A percentile compares a stretch with the other conserved stretches of the same genome.
Conservation (phyloP, 2,888 invertebrate species). For the Unio pictorum region DNA sequence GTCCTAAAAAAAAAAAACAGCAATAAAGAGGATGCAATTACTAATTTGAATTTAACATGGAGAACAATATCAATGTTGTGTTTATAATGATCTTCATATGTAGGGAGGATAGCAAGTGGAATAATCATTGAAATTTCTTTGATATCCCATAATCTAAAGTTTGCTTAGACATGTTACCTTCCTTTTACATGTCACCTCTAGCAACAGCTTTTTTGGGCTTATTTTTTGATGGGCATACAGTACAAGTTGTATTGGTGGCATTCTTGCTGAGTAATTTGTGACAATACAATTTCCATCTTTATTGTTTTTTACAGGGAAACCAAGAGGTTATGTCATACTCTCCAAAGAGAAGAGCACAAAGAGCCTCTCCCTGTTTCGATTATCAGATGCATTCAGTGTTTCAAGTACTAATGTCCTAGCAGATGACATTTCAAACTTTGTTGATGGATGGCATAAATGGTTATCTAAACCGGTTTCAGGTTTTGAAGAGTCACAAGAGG, state of each 20-base stretch:
- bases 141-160: too few relatives aligned
- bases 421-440: constrained; percentile 11
- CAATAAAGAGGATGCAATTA: too few relatives aligned
- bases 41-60: too few relatives aligned
- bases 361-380: constrained; percentile 19
- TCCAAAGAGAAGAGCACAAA: constrained; percentile 8
- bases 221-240: too few relatives aligned
- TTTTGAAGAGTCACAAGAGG: constrained; percentile 4
- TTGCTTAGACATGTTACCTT: too few relatives aligned
- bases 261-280: neutral
- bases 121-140: too few relatives aligned
- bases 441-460: constrained; percentile 20
- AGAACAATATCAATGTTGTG: too few relatives aligned
- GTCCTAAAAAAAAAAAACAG: too few relatives aligned
- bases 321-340: constrained; percentile 34
- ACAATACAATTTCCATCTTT: neutral
- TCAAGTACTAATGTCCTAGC: constrained; percentile 11
- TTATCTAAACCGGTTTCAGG: constrained; percentile 12
- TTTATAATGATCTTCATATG: too few relatives aligned
- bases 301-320: constrained; percentile 23
- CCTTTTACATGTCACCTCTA: neutral
- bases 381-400: constrained; percentile 24
- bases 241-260: neutral
- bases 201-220: neutral
- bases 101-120: too few relatives aligned